These are phyloP conservation scores for Ochropacha duplaris DNA, from an alignment of 2,888 invertebrate species.

Conservation along the genomic window DNA sequence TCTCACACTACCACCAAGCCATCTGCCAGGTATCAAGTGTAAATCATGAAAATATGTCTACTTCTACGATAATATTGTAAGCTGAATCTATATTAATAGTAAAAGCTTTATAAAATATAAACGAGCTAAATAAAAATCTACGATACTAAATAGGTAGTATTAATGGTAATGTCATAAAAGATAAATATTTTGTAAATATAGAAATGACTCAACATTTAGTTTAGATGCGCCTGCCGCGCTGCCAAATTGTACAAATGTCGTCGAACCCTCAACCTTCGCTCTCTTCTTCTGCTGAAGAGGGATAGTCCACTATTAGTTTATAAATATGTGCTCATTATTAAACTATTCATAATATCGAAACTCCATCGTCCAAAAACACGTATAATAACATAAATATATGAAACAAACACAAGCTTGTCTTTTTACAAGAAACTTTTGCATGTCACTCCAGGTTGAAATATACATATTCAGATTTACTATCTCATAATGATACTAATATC, in stretches of 20 bases:
- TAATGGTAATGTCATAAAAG: slow-evolving; percentile 57
- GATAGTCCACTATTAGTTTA: slow-evolving; percentile 36
- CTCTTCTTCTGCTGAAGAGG: slow-evolving; percentile 75
- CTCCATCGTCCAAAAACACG: no score
- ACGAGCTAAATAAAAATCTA: neutral
- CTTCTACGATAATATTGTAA: neutral
- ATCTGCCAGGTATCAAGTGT: no score
- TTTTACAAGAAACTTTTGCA: neutral
- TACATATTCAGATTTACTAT: neutral
- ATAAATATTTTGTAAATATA: slow-evolving; percentile 37
- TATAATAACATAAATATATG: neutral
- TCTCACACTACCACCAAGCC: neutral
- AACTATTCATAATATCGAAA: neutral
- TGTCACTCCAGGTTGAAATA: neutral
- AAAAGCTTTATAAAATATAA: neutral
- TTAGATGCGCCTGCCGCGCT: slow-evolving; percentile 57
- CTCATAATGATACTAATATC: neutral
- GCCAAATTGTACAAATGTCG: slow-evolving; percentile 45
- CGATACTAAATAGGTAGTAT: slow-evolving; percentile 3
- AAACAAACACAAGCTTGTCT: neutral
- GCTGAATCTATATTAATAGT: neutral
- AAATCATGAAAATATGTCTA: neutral
- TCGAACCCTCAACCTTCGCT: slow-evolving; percentile 58
- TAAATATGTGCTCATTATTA: neutral
- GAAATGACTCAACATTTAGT: slow-evolving; percentile 72